Conservation (phyloP, 1,140 invertebrate species). For the Papilio xuthus region DNA sequence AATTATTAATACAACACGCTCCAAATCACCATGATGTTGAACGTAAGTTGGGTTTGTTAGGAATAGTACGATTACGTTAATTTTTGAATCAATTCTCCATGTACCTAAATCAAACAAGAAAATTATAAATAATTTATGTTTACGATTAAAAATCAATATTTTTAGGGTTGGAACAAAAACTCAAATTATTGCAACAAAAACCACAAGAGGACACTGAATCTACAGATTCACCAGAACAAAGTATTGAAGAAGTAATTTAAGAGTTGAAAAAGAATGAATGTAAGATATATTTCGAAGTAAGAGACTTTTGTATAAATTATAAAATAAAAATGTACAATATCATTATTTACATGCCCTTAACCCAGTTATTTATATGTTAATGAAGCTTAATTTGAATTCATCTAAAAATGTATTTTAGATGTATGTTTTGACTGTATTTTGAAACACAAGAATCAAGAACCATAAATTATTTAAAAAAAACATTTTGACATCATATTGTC, state of each 20-base stretch:
- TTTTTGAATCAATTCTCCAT: too few relatives aligned
- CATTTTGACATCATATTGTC: background rate
- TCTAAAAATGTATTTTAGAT: too few relatives aligned
- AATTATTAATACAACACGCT: constrained; percentile 59
- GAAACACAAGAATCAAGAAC: background rate
- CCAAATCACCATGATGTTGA: constrained; percentile 59
- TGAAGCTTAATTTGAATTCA: too few relatives aligned
- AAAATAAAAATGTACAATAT: too few relatives aligned
- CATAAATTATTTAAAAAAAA: background rate
- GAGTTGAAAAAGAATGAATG: background rate
- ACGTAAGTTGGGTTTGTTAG: constrained; percentile 52
- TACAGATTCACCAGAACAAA: constrained; percentile 68
- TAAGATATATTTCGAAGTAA: background rate
- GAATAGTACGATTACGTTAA: constrained; percentile 11
- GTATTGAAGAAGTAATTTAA: constrained; percentile 71
- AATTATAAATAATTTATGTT: background rate
- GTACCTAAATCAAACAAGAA: background rate
- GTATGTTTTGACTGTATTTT: too few relatives aligned
- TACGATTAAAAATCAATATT: constrained; percentile 39
- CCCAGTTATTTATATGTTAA: too few relatives aligned
- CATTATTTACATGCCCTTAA: too few relatives aligned
- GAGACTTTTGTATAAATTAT: background rate
- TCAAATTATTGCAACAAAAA: constrained; percentile 58
- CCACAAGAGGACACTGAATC: constrained; percentile 53
- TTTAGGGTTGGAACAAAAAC: constrained; percentile 64